Base-by-base conservation (phyloP, 2,113 vertebrate genomes). In the Aegithalos caudatus region DNA sequence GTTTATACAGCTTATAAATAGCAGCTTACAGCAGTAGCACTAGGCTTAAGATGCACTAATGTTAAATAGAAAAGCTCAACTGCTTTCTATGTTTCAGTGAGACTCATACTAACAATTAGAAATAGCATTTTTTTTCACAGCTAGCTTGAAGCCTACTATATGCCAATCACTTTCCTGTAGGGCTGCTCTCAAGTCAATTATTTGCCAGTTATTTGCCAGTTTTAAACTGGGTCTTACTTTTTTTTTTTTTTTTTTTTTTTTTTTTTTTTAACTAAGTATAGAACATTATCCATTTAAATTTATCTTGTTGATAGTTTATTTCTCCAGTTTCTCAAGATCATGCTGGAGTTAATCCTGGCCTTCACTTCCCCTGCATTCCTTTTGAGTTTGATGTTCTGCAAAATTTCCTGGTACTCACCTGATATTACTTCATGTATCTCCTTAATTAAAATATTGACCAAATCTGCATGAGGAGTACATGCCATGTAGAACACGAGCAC, bases 111-210 rank as follows among this genome's bases (percentile, higher is more conserved):
- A 58, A 37, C 31, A 80, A 65, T 82, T 61, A 51, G 11, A 81
- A 77, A 72, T 33, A 23, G 2, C 13, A 9, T 47, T 74, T 86
- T 3, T 3, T 56, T 88, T 78, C 73, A 70, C 58, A 84, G 35
- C 31, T 69, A 73, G 6, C 15, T 73, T 0, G 0, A 13, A 38
- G 14, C 9, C 44, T 50, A 17, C 28, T 25, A 14, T 67, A 45
- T 74, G 16, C 24, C 69, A 60, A 25, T 25, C 44, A 66, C 9
- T 51, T 58, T 29, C 15, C 19, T n/a, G 15, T 13, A 58, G 38
- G 16, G 12, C 3, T 51, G 28, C 28, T 73, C 23, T 73, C 37
- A 58, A 66, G 19, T 19, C 16, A 56, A n/a, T 40, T 54, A 31
- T 70, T 70, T 70, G 13, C 17, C 9, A 44, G 21, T 9, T 62